Conservation (phyloP, 2,888 invertebrate species). For the Mermis nigrescens region DNA sequence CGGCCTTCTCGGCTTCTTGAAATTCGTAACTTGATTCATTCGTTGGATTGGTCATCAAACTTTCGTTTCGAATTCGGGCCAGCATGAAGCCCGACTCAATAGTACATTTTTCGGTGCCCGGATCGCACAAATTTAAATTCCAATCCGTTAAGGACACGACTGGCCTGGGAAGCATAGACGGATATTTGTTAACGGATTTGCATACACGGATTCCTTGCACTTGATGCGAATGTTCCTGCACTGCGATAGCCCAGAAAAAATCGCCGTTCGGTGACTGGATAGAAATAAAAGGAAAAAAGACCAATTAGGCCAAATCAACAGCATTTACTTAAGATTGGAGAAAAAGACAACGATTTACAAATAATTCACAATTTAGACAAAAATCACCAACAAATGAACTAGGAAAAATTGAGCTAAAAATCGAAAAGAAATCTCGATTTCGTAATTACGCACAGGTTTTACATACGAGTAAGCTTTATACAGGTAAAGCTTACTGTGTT, state of each 20-base stretch:
- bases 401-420: no score
- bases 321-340: no score
- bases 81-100: constrained; percentile 46
- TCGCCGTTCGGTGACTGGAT: background rate
- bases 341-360: no score
- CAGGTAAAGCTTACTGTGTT: no score
- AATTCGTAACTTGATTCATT: no score
- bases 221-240: background rate
- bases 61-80: background rate
- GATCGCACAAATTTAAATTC: constrained; percentile 54
- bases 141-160: constrained; percentile 52
- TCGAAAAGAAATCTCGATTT: no score
- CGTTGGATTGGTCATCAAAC: background rate
- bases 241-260: background rate
- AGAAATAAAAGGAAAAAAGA: background rate
- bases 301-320: no score
- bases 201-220: constrained; percentile 52
- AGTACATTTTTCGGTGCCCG: constrained; percentile 55
- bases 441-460: no score
- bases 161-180: constrained; percentile 65
- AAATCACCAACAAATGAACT: no score
- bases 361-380: no score
- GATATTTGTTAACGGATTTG: no score
- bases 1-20: constrained; percentile 48
- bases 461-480: no score